Evolutionary conservation across 2,113 vertebrate genomes (phyloP).

Genomic region (Tupaia tana): DNA sequence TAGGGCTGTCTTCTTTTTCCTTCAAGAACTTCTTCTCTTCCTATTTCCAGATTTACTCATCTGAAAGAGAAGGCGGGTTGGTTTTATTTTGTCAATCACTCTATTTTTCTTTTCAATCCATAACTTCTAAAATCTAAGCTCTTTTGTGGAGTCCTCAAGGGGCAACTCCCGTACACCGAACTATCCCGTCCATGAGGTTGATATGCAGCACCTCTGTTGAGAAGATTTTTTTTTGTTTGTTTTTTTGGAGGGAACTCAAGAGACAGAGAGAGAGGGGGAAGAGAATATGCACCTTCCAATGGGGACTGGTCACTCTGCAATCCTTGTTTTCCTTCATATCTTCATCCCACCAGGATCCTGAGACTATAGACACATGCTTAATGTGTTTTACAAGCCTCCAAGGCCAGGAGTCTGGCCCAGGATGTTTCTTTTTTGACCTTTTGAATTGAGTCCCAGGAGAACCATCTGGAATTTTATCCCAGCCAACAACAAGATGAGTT

Average conservation of each 20-base stretch:
- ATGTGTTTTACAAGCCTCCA: too few relatives aligned
- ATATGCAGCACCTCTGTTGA: not conserved
- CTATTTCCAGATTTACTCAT: not conserved
- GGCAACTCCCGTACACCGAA: not conserved
- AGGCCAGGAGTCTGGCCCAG: too few relatives aligned
- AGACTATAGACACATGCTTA: too few relatives aligned
- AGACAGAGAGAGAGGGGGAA: too few relatives aligned
- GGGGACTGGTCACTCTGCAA: too few relatives aligned
- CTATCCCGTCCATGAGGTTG: not conserved
- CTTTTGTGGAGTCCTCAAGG: not conserved
- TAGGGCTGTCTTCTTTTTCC: not conserved
- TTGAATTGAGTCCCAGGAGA: not conserved
- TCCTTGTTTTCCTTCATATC: too few relatives aligned
- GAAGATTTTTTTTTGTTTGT: not conserved
- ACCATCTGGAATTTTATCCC: slow-evolving; percentile 13
- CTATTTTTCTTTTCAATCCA: not conserved
- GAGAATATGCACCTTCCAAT: too few relatives aligned
- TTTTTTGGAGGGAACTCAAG: not conserved
- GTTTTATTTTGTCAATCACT: not conserved
- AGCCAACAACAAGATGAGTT: not conserved
- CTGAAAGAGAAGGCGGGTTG: not conserved
- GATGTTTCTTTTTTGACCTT: not conserved
- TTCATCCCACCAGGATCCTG: too few relatives aligned
- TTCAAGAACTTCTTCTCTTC: not conserved
- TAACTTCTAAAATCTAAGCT: slow-evolving; percentile 7